These are phyloP conservation scores for Anisognathus igniventris DNA, from an alignment of 2,797 vertebrate species.

Conservation along the genomic window DNA sequence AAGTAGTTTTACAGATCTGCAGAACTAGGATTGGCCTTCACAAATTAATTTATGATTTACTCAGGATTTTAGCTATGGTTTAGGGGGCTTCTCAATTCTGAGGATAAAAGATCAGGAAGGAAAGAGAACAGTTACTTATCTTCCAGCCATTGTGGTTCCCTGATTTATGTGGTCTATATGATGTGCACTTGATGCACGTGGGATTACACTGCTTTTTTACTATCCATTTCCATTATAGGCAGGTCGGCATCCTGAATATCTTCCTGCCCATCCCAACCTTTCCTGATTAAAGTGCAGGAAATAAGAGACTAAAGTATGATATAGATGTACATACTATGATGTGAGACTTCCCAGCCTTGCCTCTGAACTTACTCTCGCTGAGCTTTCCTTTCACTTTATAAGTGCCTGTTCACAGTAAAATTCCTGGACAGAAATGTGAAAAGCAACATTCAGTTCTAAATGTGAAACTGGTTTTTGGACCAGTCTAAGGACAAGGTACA, in stretches of 20 bases:
- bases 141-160: constrained; percentile 26
- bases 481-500: not conserved
- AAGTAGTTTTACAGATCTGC: not conserved
- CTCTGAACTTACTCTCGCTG: not conserved
- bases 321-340: not conserved
- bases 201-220: not conserved
- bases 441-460: not conserved
- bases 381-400: not conserved
- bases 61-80: not conserved
- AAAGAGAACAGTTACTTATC: constrained; percentile 30
- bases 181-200: not conserved
- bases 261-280: constrained; percentile 50
- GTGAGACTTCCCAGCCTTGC: not conserved
- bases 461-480: not conserved
- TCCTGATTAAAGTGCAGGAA: constrained; percentile 46
- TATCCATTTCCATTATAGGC: constrained; percentile 24
- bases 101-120: constrained; percentile 50
- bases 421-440: not conserved
- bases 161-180: constrained; percentile 11
- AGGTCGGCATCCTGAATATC: not conserved
- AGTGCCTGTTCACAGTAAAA: not conserved
- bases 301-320: not conserved
- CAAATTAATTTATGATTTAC: not conserved
- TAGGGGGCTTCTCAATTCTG: not conserved
- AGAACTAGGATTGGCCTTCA: not conserved